Base-by-base conservation (phyloP, 1,140 invertebrate species). In the Hermetia illucens region DNA sequence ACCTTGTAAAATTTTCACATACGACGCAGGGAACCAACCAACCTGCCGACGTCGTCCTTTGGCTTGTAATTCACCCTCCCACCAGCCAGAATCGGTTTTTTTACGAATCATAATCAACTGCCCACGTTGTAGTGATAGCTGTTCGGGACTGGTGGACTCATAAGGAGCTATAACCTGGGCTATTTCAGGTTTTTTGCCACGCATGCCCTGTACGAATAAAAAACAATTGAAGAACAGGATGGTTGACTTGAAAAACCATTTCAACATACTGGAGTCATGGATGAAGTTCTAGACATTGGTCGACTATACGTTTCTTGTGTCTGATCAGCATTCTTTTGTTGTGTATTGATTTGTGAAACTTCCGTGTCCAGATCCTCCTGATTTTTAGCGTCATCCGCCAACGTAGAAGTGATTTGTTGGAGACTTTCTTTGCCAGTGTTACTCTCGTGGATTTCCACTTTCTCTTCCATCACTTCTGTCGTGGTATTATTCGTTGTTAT, bases 61-160 rank as follows among this genome's bases (percentile, higher is more conserved):
- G 10, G 87, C 89, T 67, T 96, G 91, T 18, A 98, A 64, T 65
- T 98, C 95, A 32, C 95, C 95, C 72, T 98, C 94, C 95, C 95
- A 98, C 94, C 94, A 98, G 16, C 93, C 93, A 44, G 86, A 87
- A 37, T 88, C 78, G 6, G 87, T 89, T 58, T 97, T 98, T 63
- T 96, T 96, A 10, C 91, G 71, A 12, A 99, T 87, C 69, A 92
- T 84, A 33, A 99, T 83, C 32, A 97, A 65, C 51, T 98, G 93
- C n/a, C 93, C 94, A 43, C 86, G 75, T 49, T 82, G 76, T 6
- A 98, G 62, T 36, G 79, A 81, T 10, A 98, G 63, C 58, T 98
- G 93, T 53, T 95, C 92, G 0, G 76, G 57, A 52, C 90, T 92
- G 4, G 82, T 86, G 2, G 85, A 82, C 58, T 83, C 76, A 54